phyloP scores from a whole-genome alignment of 2,113 vertebrate genomes.

The Pelecanus crispus region DNA sequence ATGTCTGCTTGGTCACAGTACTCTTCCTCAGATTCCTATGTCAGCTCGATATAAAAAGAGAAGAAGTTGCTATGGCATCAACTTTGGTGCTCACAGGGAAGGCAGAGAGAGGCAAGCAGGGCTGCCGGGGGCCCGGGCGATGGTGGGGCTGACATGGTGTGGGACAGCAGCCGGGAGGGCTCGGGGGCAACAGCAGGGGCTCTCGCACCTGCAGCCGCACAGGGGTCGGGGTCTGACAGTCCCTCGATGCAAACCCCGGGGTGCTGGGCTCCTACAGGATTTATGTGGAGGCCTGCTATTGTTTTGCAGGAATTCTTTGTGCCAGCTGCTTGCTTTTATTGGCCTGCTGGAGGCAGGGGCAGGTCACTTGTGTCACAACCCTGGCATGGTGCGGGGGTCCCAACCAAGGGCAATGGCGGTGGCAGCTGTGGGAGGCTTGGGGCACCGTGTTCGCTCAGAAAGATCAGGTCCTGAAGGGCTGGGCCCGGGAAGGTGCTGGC shows the following conservation, averaged over 20 bases:
- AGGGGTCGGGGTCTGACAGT: not conserved
- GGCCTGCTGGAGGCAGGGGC: not conserved
- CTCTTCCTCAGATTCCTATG: not conserved
- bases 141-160: accelerated
- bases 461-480: not conserved
- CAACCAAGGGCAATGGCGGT: not conserved
- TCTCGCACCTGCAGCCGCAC: not conserved
- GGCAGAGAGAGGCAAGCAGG: not conserved
- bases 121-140: not conserved
- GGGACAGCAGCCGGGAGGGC: not conserved
- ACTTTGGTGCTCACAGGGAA: not conserved
- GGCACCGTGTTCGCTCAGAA: not conserved
- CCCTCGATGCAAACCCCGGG: not conserved
- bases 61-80: constrained; percentile 44
- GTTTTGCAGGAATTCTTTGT: constrained; percentile 9
- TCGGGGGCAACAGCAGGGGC: accelerated
- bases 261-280: not conserved
- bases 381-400: accelerated
- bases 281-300: not conserved
- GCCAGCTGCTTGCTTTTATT: not conserved
- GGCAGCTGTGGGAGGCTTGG: not conserved
- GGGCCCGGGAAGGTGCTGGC: not conserved
- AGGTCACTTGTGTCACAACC: not conserved
- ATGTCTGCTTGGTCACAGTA: not conserved
- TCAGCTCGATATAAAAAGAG: not conserved